Evolutionary conservation across 2,888 invertebrate genomes (phyloP).

Genomic region (Pyrrhia umbra): DNA sequence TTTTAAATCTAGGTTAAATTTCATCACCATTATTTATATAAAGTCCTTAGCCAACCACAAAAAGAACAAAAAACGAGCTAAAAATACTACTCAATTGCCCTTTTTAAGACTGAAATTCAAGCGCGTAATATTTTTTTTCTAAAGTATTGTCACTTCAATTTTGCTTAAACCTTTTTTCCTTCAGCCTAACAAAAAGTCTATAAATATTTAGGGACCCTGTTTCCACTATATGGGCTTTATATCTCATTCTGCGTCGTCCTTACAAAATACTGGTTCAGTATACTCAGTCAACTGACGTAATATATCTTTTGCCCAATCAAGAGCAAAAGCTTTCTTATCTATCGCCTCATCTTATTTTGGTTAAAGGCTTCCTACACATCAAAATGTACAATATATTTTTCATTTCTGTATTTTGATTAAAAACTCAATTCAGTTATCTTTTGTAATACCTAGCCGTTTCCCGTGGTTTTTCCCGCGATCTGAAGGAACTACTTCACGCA

Average conservation of each 20-base stretch:
- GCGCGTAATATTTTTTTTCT: conserved; percentile 5
- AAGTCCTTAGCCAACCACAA: background rate
- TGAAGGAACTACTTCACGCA: too few species aligned
- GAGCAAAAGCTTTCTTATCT: conserved; percentile 30
- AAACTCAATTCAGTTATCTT: too few species aligned
- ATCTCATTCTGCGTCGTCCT: conserved; percentile 53
- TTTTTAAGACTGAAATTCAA: conserved; percentile 3
- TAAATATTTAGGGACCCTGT: conserved; percentile 60
- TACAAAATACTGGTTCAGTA: conserved; percentile 59
- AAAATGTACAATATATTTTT: conserved; percentile 5
- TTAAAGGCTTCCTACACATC: conserved; percentile 5
- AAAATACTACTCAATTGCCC: background rate
- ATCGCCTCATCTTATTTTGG: conserved; percentile 20
- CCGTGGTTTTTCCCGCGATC: too few species aligned
- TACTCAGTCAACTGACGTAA: conserved; percentile 58
- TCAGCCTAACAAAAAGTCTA: conserved; percentile 42
- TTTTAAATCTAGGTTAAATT: background rate
- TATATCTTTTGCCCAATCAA: conserved; percentile 59
- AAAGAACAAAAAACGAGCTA: background rate
- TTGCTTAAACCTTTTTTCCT: conserved; percentile 39
- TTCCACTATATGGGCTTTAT: conserved; percentile 55
- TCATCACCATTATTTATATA: too few species aligned
- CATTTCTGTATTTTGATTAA: background rate
- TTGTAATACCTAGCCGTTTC: too few species aligned
- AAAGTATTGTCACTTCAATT: conserved; percentile 38